Conservation (phyloP, 2,888 invertebrate genomes). For the Heliconius charithonia region DNA sequence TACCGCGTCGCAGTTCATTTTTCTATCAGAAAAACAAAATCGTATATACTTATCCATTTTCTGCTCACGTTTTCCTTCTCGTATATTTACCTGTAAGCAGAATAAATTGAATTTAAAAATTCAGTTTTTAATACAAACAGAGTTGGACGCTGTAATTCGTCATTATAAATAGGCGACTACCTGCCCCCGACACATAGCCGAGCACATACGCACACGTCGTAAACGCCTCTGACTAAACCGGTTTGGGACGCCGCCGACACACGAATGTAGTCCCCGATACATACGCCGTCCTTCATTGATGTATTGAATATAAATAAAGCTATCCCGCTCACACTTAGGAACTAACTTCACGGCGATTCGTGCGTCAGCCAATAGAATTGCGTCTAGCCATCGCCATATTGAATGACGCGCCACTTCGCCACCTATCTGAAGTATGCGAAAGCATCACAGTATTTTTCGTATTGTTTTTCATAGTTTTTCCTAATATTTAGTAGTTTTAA, state of each 20-base stretch:
- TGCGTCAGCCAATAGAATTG: constrained; percentile 66
- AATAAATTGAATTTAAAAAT: constrained; percentile 59
- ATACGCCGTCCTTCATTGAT: constrained; percentile 80
- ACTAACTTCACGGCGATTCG: constrained; percentile 73
- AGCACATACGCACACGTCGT: constrained; percentile 74
- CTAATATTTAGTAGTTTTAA: constrained; percentile 58
- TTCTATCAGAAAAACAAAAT: neutral
- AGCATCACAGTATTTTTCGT: constrained; percentile 64
- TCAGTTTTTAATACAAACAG: constrained; percentile 59
- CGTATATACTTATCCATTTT: constrained; percentile 38
- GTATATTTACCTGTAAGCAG: constrained; percentile 72
- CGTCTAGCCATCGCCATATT: constrained; percentile 79
- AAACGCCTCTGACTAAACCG: constrained; percentile 82
- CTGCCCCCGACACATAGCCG: constrained; percentile 76
- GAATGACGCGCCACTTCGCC: constrained; percentile 69
- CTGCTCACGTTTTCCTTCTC: neutral
- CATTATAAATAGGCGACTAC: constrained; percentile 75
- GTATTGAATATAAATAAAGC: constrained; percentile 80
- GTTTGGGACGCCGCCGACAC: constrained; percentile 74
- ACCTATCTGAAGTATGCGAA: constrained; percentile 71
- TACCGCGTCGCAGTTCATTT: neutral
- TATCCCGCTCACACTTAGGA: constrained; percentile 72
- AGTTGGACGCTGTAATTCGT: constrained; percentile 60
- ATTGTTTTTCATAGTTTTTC: constrained; percentile 73
- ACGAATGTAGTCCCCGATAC: constrained; percentile 77